phyloP scores from a whole-genome alignment of 2,113 vertebrate genomes.

The Eulacestoma nigropectus region DNA sequence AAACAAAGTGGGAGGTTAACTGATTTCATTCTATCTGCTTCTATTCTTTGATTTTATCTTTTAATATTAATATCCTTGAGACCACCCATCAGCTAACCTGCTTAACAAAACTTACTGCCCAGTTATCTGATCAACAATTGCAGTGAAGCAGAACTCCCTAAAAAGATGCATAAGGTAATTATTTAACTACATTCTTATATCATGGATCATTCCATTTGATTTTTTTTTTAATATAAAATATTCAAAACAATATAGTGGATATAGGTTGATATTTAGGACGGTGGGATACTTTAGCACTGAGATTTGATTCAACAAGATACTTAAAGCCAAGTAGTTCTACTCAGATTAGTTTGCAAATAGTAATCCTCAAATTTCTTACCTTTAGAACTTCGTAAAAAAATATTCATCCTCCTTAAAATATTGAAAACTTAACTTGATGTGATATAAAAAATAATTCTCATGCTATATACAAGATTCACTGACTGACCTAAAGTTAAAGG shows the following conservation, averaged over 20 bases:
- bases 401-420: neutral
- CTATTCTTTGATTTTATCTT: conserved; percentile 83
- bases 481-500: neutral
- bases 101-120: conserved; percentile 81
- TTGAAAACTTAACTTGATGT: neutral
- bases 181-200: conserved; percentile 38
- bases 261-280: neutral
- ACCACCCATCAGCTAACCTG: conserved; percentile 87
- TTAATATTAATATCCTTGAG: conserved; percentile 87
- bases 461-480: neutral
- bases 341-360: neutral
- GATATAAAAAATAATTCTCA: neutral
- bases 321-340: neutral
- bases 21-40: conserved; percentile 51
- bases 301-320: neutral
- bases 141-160: conserved; percentile 75
- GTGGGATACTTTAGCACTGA: neutral
- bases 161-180: conserved; percentile 56
- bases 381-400: neutral
- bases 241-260: conserved; percentile 15
- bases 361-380: neutral
- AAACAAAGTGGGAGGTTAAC: conserved; percentile 69
- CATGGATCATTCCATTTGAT: neutral
- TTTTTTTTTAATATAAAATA: conserved; percentile 9
- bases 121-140: conserved; percentile 77